Conservation (phyloP, 1,140 invertebrate genomes). For the Aricia agestis region DNA sequence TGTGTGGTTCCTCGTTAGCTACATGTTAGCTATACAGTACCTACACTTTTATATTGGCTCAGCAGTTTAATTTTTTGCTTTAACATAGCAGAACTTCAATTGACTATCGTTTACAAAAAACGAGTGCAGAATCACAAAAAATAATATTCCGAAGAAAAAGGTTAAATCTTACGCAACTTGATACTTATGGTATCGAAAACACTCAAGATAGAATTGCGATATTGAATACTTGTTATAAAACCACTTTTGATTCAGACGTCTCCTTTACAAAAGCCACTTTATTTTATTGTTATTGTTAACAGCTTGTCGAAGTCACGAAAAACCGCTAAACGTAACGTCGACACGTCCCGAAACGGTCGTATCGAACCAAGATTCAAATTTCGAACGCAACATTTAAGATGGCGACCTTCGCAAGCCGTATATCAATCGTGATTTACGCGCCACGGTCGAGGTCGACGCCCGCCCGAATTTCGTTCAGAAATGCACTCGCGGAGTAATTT, state of each 20-base stretch:
- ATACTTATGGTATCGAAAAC: not conserved
- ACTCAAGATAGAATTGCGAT: conserved; percentile 18
- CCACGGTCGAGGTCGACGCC: conserved; percentile 71
- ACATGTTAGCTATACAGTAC: no score
- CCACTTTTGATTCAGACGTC: conserved; percentile 27
- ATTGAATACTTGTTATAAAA: conserved; percentile 18
- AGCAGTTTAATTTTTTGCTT: no score
- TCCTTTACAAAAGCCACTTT: conserved; percentile 33
- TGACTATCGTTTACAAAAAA: not conserved
- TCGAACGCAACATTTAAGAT: conserved; percentile 68
- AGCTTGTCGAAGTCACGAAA: conserved; percentile 39
- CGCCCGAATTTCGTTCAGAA: conserved; percentile 73
- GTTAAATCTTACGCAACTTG: not conserved
- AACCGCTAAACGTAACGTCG: conserved; percentile 49
- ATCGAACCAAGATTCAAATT: conserved; percentile 66
- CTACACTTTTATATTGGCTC: no score
- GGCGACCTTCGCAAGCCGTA: conserved; percentile 68
- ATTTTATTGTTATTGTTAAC: conserved; percentile 44
- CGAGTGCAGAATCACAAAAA: not conserved
- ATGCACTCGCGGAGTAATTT: conserved; percentile 72
- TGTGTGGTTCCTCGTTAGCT: no score
- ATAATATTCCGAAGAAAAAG: not conserved
- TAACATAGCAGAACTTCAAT: no score
- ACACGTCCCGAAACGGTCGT: conserved; percentile 52
- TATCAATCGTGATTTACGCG: conserved; percentile 72